phyloP scores from a whole-genome alignment of 1,140 invertebrate genomes.

The Ceratoteleas bidentatus region DNA sequence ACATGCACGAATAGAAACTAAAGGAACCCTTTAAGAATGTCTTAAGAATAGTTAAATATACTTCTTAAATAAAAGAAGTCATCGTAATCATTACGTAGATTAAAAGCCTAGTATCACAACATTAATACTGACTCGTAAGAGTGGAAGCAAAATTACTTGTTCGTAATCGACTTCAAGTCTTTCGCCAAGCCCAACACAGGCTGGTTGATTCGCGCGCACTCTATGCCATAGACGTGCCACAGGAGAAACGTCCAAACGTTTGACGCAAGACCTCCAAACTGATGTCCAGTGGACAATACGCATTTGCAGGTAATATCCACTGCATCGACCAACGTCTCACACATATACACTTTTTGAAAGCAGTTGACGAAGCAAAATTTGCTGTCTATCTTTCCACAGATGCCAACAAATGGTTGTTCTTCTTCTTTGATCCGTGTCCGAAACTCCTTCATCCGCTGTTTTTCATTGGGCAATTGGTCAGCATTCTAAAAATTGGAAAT shows the following conservation, averaged over 20 bases:
- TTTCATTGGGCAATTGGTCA: not conserved
- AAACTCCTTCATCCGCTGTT: not conserved
- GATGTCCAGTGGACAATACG: not conserved
- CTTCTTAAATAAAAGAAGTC: no score
- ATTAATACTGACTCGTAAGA: no score
- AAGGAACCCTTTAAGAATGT: no score
- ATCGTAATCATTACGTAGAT: no score
- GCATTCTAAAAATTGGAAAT: not conserved
- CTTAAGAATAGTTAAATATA: no score
- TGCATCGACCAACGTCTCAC: not conserved
- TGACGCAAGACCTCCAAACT: not conserved
- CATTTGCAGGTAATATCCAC: not conserved
- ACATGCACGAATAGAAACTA: no score
- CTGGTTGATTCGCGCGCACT: not conserved
- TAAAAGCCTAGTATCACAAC: no score
- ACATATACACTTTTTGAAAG: not conserved
- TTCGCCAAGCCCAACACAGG: not conserved
- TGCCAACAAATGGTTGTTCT: slow-evolving; percentile 1
- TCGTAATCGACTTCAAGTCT: not conserved
- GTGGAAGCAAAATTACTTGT: not conserved
- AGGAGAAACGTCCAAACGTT: not conserved
- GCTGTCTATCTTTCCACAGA: not conserved
- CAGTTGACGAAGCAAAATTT: not conserved
- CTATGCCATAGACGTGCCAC: not conserved
- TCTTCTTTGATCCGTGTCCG: not conserved